Conservation (phyloP, 2,797 vertebrate genomes). For the Chaenodraco wilsoni region DNA sequence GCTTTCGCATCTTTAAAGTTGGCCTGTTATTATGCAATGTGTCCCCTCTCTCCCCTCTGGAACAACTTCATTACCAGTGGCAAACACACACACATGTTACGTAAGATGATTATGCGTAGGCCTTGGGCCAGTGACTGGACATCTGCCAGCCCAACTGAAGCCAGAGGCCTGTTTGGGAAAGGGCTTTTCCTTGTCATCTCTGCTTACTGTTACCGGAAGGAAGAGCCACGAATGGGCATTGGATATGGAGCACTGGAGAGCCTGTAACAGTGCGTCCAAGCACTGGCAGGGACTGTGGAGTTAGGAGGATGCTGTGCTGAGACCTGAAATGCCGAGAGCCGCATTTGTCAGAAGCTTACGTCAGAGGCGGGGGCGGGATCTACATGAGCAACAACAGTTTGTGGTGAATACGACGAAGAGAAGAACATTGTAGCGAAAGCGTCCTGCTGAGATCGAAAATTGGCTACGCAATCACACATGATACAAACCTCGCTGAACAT, state of each 20-base stretch:
- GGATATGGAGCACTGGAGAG: slow-evolving; percentile 24
- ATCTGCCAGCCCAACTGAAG: slow-evolving; percentile 41
- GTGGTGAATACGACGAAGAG: no score
- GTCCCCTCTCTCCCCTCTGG: slow-evolving; percentile 41
- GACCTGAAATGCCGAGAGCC: slow-evolving; percentile 8
- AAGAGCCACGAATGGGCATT: slow-evolving; percentile 38
- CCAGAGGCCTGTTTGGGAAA: slow-evolving; percentile 38
- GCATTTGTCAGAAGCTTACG: no score
- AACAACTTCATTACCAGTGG: slow-evolving; percentile 48
- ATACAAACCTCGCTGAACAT: no score
- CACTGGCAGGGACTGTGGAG: slow-evolving; percentile 6
- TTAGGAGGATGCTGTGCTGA: slow-evolving; percentile 18
- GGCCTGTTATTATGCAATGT: slow-evolving; percentile 51
- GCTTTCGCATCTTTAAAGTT: slow-evolving; percentile 33
- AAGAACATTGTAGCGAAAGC: no score
- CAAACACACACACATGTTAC: slow-evolving; percentile 67
- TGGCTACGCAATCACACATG: no score
- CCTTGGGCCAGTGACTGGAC: slow-evolving; percentile 56
- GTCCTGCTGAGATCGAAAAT: no score
- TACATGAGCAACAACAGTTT: no score
- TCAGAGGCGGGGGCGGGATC: no score
- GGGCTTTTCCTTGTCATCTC: slow-evolving; percentile 62
- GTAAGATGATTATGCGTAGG: slow-evolving; percentile 70
- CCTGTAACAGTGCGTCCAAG: slow-evolving; percentile 36
- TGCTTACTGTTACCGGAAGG: slow-evolving; percentile 42